Evolutionary conservation across 2,113 vertebrate species (phyloP), one percentile per base, ranked within the genome.

Genomic region (Osmerus eperlanus): DNA sequence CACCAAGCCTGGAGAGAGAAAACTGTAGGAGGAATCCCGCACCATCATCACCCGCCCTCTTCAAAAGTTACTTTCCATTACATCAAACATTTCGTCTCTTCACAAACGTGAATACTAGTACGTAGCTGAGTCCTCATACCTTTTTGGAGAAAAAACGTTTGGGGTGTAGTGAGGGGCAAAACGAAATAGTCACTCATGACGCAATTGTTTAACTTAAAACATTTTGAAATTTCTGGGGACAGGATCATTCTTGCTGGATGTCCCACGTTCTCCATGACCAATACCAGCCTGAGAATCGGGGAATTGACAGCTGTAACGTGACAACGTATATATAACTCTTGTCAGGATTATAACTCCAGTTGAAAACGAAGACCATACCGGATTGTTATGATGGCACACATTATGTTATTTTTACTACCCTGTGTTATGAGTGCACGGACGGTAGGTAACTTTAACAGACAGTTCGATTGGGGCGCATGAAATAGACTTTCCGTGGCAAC

Each of bases 181-280:
- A 65, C n/a, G 18, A 51, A 59, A 70, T 41, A 62, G 67, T n/a
- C 51, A 14, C 80, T 75, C 76, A 84, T 91, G 88, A 91, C 90
- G 88, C 86, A 88, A 80, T 76, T 47, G 71, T 55, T 84, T 86
- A 79, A 86, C 86, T 85, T 84, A 86, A 79, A 64, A n/a, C 73
- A 28, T 69, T 78, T 25, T 68, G 61, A 74, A 52, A 65, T 71
- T 59, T 78, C 67, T 62, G 61, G 79, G 77, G 72, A 88, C 89
- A 80, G 84, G 88, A 88, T 69, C 74, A 71, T 65, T 88, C 86
- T 75, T 82, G 85, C 79, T 83, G 83, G 70, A 68, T 84, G 80
- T 84, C 77, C 78, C 77, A 77, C 64, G 68, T 81, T 62, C 82
- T 82, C 81, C 59, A 77, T 84, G 83, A 84, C 73, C 67, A 79